A percentile compares a stretch with the other conserved stretches of the same genome.
These are phyloP conservation scores for Steatocranus sp. DNA, from an alignment of 2,797 vertebrate genomes.

Conservation along the genomic window DNA sequence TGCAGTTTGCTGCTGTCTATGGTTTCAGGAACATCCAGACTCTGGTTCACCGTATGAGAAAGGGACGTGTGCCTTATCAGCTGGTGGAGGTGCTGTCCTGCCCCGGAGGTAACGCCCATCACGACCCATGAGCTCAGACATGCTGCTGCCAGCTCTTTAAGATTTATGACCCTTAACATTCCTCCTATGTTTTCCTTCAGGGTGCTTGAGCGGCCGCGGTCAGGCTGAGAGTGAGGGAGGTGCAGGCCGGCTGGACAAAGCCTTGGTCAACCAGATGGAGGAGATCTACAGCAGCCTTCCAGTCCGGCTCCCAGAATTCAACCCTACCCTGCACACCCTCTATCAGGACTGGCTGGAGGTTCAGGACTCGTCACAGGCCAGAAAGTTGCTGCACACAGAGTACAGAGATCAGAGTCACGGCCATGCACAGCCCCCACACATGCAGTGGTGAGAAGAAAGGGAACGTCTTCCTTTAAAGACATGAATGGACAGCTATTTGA, in stretches of 20 bases:
- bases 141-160: neutral
- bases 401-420: conserved; percentile 60
- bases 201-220: conserved; percentile 90
- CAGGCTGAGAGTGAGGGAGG: conserved; percentile 79
- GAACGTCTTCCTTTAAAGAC: neutral
- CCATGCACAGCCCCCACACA: conserved; percentile 64
- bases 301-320: conserved; percentile 79
- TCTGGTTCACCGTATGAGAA: conserved; percentile 87
- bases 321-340: conserved; percentile 75
- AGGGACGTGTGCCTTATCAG: conserved; percentile 87
- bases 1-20: conserved; percentile 90
- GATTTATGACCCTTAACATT: neutral
- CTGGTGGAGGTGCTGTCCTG: conserved; percentile 95
- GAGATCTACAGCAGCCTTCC: conserved; percentile 84
- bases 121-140: neutral
- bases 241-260: conserved; percentile 77
- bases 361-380: conserved; percentile 74
- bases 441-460: conserved; percentile 72
- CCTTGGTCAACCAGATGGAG: conserved; percentile 87
- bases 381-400: conserved; percentile 80
- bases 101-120: conserved; percentile 80
- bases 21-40: conserved; percentile 97
- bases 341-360: conserved; percentile 93
- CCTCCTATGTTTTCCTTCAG: conserved; percentile 56
- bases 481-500: neutral